Base-by-base conservation (phyloP, 92 coral and sea anemone species). In the Diadumene lineata region DNA sequence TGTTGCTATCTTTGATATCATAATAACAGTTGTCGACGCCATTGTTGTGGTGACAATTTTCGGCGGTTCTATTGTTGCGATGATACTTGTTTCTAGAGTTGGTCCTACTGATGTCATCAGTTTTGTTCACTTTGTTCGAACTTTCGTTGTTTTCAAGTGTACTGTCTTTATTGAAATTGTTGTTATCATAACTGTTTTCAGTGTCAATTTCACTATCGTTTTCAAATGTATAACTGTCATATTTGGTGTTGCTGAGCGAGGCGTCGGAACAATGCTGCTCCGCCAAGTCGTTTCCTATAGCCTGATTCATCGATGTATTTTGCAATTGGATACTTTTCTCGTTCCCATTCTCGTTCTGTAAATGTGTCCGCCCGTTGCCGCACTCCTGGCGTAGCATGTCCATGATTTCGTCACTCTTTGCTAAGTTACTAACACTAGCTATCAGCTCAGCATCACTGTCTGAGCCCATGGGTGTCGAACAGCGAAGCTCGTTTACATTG, bases 391-490 rank as follows among this genome's bases (percentile, higher is more conserved):
- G 11, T 32, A 58, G 30, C 56, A 73, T 34, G 43, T 56, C 63
- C 56, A 55, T 58, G 21, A 58, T 16, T 66, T 43, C 28, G 11
- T 60, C 60, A 8, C 74, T 68, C 25, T 50, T 77, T 21, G 66
- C 23, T 31, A 77, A 18, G 60, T 33, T 50, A 23, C 33, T 66
- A 26, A 63, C 29, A 13, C 66, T 66, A 11, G 73, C 33, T 23
- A 67, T 50, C 26, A 65, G 19, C 30, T 77, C 82, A 11, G 83
- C 23, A 30, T 57, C 68, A 25, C 43, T 23, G 24, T 81, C 83
- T 31, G 66, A 57, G 25, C 43, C 53, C 27, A 29, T 69, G 2
- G 71, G 75, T 19, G 64, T 63, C 22, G 76, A 33, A 31, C 48
- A 31, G 18, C 68, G 32, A 23, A 55, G 21, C 11, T 22, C 32